Conservation (phyloP, 2,113 vertebrate species). For the Vireo altiloquus region DNA sequence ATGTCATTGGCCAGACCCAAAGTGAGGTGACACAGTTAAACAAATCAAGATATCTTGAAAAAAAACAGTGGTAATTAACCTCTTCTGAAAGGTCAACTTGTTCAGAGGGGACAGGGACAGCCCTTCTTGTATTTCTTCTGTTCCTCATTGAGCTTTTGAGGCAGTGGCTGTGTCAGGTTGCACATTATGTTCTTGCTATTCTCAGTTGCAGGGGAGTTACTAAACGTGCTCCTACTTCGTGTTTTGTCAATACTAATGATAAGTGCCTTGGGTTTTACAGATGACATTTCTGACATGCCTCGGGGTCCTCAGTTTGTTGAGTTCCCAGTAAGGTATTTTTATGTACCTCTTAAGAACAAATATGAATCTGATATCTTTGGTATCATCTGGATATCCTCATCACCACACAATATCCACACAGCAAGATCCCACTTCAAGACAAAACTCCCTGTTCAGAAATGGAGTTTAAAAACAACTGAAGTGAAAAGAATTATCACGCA, state of each 20-base stretch:
- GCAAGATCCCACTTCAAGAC: neutral
- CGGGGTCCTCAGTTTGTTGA: neutral
- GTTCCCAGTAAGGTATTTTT: neutral
- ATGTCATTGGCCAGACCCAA: neutral
- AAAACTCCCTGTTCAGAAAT: neutral
- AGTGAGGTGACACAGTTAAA: slow-evolving; percentile 12
- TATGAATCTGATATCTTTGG: neutral
- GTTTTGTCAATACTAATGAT: neutral
- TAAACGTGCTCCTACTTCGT: neutral
- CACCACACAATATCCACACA: neutral
- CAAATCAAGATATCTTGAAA: slow-evolving; percentile 14
- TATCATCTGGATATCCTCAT: neutral
- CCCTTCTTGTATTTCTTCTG: neutral
- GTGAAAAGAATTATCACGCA: neutral
- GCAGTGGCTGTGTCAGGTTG: neutral
- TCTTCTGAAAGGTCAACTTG: neutral
- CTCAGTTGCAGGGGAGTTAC: neutral
- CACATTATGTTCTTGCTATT: neutral
- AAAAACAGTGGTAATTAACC: neutral
- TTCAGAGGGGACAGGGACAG: neutral
- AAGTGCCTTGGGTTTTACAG: neutral
- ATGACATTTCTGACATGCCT: neutral
- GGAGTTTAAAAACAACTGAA: neutral
- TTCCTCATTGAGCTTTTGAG: neutral
- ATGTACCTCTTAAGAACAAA: neutral